Conservation (phyloP, 2,797 vertebrate genomes). For the Setipinna tenuifilis region DNA sequence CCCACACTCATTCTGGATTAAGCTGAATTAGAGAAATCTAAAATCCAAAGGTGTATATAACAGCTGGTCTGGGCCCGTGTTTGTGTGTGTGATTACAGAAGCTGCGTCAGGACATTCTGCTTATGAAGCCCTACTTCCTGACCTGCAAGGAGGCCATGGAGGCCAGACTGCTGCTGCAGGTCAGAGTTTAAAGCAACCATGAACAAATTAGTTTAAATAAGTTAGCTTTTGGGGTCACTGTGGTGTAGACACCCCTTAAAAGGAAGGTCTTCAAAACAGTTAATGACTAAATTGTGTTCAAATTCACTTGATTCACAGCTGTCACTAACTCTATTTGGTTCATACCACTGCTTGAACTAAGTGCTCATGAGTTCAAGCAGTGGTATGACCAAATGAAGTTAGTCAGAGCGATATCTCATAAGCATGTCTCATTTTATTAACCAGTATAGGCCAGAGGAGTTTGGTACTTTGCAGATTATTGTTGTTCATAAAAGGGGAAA, state of each 20-base stretch:
- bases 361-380: background rate
- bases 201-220: background rate
- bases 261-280: background rate
- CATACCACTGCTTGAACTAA: no score
- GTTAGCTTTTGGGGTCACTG: background rate
- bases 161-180: constrained; percentile 90
- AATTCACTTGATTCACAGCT: no score
- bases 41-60: background rate
- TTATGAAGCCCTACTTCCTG: constrained; percentile 98
- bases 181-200: constrained; percentile 55
- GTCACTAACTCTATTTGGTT: no score
- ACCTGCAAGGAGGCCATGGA: constrained; percentile 98
- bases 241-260: background rate
- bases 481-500: background rate
- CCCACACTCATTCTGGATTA: background rate
- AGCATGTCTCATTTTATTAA: background rate
- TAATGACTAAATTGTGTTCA: background rate
- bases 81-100: constrained; percentile 75
- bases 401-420: background rate
- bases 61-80: background rate
- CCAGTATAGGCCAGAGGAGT: background rate
- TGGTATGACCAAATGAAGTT: background rate
- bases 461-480: background rate
- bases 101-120: constrained; percentile 93
- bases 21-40: background rate